phyloP scores from a whole-genome alignment of 1,140 invertebrate genomes.

The Hylyphantes graminicola region DNA sequence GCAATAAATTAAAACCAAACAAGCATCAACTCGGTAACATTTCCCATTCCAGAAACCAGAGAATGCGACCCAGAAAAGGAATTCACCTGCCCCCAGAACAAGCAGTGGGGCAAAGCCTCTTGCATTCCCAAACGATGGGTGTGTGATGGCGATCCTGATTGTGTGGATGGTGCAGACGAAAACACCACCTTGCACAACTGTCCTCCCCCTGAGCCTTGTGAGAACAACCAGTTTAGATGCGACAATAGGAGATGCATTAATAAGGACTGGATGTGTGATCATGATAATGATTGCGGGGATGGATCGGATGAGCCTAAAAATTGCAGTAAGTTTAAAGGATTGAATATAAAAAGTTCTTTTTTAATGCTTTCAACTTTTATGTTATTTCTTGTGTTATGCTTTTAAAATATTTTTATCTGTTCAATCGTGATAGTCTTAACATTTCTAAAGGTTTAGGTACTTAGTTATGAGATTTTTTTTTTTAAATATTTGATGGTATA shows the following conservation, averaged over 20 bases:
- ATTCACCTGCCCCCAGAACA: constrained; percentile 90
- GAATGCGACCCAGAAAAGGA: constrained; percentile 92
- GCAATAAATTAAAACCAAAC: no score
- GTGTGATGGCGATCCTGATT: constrained; percentile 96
- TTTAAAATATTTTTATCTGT: constrained; percentile 20
- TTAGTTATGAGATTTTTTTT: no score
- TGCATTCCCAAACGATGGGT: constrained; percentile 95
- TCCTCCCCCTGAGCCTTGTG: constrained; percentile 80
- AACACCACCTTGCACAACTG: constrained; percentile 85
- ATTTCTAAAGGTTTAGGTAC: no score
- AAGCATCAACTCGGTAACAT: no score
- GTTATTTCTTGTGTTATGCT: background rate
- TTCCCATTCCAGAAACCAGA: constrained; percentile 76
- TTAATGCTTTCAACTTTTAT: background rate
- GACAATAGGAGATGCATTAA: constrained; percentile 89
- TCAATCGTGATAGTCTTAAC: no score
- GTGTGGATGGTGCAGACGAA: constrained; percentile 97
- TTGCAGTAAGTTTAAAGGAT: constrained; percentile 62
- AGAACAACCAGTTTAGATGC: constrained; percentile 89
- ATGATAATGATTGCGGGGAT: constrained; percentile 68
- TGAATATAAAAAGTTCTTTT: constrained; percentile 9
- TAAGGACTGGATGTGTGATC: constrained; percentile 72
- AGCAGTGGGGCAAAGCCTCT: constrained; percentile 88
- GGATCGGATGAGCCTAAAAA: constrained; percentile 65
- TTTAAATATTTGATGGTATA: no score